Evolutionary conservation across 2,113 vertebrate species (phyloP), one percentile per base, ranked within the genome.

Genomic region (Cyprinus carpio): DNA sequence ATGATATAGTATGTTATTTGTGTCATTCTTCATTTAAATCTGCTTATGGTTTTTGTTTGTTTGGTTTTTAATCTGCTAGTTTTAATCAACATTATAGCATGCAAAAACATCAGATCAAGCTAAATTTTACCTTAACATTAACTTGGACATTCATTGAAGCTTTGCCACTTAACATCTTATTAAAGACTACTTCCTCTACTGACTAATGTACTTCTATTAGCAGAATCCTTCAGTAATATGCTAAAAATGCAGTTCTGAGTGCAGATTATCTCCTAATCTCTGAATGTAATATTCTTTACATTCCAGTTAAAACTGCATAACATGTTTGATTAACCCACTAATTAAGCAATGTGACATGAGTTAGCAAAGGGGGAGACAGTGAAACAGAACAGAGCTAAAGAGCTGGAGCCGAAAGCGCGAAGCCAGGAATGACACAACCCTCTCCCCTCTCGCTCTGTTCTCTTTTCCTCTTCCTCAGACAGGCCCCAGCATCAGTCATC

Each of bases 401-500:
- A 46, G 49, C 64, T 69, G 7, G 46, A 54, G n/a, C 46, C 7
- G 60, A 64, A 78, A 51, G n/a, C n/a, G n/a, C n/a, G n/a, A n/a
- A n/a, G 56, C 40, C 27, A 67, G 37, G 84, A 67, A 75, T 86
- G 6, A 58, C 64, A 74, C 37, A 31, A 27, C 29, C 72, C 81
- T 71, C 67, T 54, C 34, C 81, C 27, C 49, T 49, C 60, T 56
- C n/a, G 9, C 18, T 46, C 18, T 46, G 20, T 27, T 83, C 69
- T 83, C 20, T 16, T 40, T 83, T 31, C 40, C 56, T 64, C n/a
- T 88, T 67, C 20, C 43, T 67, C 58, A 16, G 56, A 69, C n/a
- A n/a, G n/a, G 58, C 67, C 60, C 46, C 40, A n/a, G 40, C 86
- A 87, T 87, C 80, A 56, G 80, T 90, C 88, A 87, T 83, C 72